Evolutionary conservation across 2,888 invertebrate genomes (phyloP), one percentile per base, ranked within the genome.

Genomic region (Pachycephus smyrnensis): DNA sequence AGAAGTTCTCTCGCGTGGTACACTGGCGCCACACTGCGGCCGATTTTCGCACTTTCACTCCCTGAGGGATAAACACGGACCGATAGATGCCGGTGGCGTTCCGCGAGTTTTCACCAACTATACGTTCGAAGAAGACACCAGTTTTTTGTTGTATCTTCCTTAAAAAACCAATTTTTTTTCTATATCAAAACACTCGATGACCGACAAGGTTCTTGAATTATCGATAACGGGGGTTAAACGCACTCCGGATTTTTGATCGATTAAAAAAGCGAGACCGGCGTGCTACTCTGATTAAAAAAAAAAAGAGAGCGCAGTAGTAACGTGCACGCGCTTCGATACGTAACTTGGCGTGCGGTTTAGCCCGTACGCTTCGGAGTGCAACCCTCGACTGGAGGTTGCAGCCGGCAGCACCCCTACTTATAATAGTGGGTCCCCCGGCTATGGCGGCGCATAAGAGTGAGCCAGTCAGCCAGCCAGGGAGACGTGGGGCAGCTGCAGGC

Each of bases 331-430:
- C 55, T 55, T 55, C 55, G 55, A 23, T 55, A 55, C 55, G 55
- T 55, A 55, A 55, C 55, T 55, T 9, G 55, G 55, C 55, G 55
- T 55, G 55, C 55, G 55, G 55, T 55, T 23, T 55, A 6, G 30
- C 31, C 31, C 71, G 71, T 71, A 32, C 76, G 77, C 78, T 73
- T 82, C 84, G 80, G 83, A 83, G 89, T 87, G 80, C 90, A 90
- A 90, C 91, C 91, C 91, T 91, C 91, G 90, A 91, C 91, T 91
- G 91, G 89, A 91, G 90, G 89, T 89, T 86, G 88, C 82, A 85
- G 81, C 84, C 81, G 81, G 82, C 76, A 82, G 88, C 90, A 91
- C 91, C 91, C 91, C 90, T 91, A 91, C 91, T 91, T 91, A 91
- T 91, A 91, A 91, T 91, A 89, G 86, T 87, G 88, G 89, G 80